phyloP scores from a whole-genome alignment of 2,888 invertebrate species.

The Ceramica pisi region DNA sequence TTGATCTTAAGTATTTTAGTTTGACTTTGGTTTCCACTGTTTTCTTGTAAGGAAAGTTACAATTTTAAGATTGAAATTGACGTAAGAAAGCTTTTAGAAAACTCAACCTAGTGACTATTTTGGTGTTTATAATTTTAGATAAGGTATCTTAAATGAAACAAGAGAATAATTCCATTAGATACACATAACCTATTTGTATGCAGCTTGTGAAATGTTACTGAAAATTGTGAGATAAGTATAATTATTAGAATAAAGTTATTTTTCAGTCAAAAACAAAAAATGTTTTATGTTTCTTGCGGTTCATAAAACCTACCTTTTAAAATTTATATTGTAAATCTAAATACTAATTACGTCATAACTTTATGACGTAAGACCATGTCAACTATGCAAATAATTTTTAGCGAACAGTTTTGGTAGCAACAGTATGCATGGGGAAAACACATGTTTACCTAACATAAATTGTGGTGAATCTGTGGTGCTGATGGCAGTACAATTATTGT shows the following conservation, averaged over 20 bases:
- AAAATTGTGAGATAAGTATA: slow-evolving; percentile 88
- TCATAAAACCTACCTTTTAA: not conserved
- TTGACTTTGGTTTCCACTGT: slow-evolving; percentile 64
- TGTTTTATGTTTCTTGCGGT: slow-evolving; percentile 4
- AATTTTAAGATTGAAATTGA: slow-evolving; percentile 53
- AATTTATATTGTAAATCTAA: not conserved
- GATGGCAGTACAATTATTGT: too few species aligned
- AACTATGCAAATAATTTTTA: not conserved
- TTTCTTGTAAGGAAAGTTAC: slow-evolving; percentile 61
- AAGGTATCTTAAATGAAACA: slow-evolving; percentile 82
- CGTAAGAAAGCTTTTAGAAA: slow-evolving; percentile 77
- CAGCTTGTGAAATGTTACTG: slow-evolving; percentile 84
- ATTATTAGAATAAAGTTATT: slow-evolving; percentile 90
- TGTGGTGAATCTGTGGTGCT: not conserved
- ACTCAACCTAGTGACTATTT: slow-evolving; percentile 79
- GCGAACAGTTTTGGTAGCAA: not conserved
- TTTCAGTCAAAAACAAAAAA: slow-evolving; percentile 80
- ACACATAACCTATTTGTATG: slow-evolving; percentile 80
- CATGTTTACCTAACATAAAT: not conserved
- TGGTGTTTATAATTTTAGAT: slow-evolving; percentile 82
- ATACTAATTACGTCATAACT: not conserved
- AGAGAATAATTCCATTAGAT: slow-evolving; percentile 88
- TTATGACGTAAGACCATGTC: not conserved
- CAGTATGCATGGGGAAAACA: not conserved
- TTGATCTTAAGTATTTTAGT: slow-evolving; percentile 66